These are phyloP conservation scores for Tauraco erythrolophus DNA, from an alignment of 2,113 vertebrate genomes.

Conservation along the genomic window DNA sequence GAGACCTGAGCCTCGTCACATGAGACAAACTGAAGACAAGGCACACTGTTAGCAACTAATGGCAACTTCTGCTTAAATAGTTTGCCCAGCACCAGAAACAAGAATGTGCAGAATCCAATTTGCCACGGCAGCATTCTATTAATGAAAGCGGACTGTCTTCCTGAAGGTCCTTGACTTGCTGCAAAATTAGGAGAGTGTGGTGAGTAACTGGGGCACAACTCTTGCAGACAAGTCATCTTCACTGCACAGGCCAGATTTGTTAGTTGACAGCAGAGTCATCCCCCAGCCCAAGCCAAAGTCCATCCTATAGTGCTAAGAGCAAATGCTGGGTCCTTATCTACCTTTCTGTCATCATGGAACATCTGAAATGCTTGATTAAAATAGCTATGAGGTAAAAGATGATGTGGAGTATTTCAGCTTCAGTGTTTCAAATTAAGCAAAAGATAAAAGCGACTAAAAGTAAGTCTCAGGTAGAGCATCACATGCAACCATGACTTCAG, in stretches of 20 bases:
- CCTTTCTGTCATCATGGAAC: background rate
- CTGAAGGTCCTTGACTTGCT: background rate
- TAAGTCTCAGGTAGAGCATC: background rate
- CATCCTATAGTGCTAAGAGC: background rate
- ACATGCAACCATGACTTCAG: background rate
- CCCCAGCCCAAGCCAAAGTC: accelerated
- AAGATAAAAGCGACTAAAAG: background rate
- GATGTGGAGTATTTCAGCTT: background rate
- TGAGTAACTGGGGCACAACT: background rate
- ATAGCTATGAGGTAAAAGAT: background rate
- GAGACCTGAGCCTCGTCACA: background rate
- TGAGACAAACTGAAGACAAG: background rate
- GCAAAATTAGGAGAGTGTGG: background rate
- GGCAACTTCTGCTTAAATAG: background rate
- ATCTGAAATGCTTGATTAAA: background rate
- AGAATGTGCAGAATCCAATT: background rate
- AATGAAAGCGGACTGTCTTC: background rate
- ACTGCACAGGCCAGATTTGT: background rate
- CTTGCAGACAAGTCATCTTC: background rate
- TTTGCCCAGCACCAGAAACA: background rate
- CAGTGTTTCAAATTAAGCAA: background rate
- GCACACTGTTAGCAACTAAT: background rate
- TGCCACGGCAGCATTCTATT: background rate
- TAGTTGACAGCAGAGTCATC: background rate
- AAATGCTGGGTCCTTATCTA: background rate